A percentile compares a stretch with the other conserved stretches of the same genome.
Conservation (phyloP, 2,113 vertebrate genomes). For the Oncorhynchus nerka region DNA sequence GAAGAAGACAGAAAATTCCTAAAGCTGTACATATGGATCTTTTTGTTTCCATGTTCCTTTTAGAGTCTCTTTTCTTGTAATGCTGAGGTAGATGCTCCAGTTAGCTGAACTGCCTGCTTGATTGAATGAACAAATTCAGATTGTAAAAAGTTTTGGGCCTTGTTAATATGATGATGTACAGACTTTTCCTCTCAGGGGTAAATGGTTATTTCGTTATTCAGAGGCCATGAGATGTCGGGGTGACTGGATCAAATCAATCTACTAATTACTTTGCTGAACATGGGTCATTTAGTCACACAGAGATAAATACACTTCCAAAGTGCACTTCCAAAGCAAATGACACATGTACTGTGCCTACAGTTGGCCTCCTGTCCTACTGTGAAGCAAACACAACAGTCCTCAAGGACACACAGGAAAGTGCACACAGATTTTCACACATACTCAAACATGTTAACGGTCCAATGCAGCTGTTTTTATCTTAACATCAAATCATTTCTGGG, state of each 20-base stretch:
- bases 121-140: not conserved
- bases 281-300: slow-evolving; percentile 2
- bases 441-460: not conserved
- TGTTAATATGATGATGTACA: not conserved
- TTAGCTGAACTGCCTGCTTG: not conserved
- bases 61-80: not conserved
- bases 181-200: not conserved
- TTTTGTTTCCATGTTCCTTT: not conserved
- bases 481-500: too few species aligned
- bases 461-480: too few species aligned
- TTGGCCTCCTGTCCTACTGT: not conserved
- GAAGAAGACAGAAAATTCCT: not conserved
- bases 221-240: too few species aligned
- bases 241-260: slow-evolving; percentile 14
- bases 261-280: slow-evolving; percentile 23
- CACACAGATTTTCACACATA: not conserved
- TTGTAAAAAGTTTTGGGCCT: not conserved
- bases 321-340: not conserved
- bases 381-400: not conserved
- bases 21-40: too few species aligned
- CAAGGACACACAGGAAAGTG: not conserved
- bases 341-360: not conserved
- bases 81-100: not conserved
- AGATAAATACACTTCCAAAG: not conserved
- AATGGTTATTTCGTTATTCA: slow-evolving; percentile 8